Conservation (phyloP, 2,888 invertebrate species). For the Catonia carolina region DNA sequence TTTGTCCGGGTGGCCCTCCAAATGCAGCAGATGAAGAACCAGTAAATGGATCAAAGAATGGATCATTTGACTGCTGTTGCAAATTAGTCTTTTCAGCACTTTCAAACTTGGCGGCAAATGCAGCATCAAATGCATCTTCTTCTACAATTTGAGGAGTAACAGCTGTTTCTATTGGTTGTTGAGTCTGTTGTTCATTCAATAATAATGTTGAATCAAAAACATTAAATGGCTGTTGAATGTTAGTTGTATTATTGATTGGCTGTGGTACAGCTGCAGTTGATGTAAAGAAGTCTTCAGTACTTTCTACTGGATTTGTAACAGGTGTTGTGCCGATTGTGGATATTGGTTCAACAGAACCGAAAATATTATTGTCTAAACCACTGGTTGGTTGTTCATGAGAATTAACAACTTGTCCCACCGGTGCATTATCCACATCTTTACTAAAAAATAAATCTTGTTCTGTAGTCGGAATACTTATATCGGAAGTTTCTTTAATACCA, state of each 20-base stretch:
- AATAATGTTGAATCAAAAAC: constrained; percentile 33
- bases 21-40: constrained; percentile 19
- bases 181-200: constrained; percentile 27
- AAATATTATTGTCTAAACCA: not conserved
- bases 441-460: too few relatives aligned
- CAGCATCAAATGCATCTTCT: constrained; percentile 70
- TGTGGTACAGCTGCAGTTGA: not conserved
- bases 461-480: not conserved
- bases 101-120: constrained; percentile 84
- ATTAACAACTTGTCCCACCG: not conserved
- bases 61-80: constrained; percentile 41
- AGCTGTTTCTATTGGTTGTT: constrained; percentile 28
- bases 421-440: too few relatives aligned
- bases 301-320: constrained; percentile 20
- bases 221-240: not conserved
- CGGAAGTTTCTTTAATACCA: not conserved
- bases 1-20: not conserved
- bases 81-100: constrained; percentile 45
- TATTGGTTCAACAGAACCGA: not conserved
- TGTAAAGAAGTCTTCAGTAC: not conserved
- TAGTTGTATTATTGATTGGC: constrained; percentile 3
- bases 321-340: constrained; percentile 24
- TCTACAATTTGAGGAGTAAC: not conserved
- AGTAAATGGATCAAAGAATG: constrained; percentile 43
- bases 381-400: not conserved